These are phyloP conservation scores for Acrossocheilus wenchowensis DNA, from an alignment of 2,797 vertebrate species.

Conservation along the genomic window DNA sequence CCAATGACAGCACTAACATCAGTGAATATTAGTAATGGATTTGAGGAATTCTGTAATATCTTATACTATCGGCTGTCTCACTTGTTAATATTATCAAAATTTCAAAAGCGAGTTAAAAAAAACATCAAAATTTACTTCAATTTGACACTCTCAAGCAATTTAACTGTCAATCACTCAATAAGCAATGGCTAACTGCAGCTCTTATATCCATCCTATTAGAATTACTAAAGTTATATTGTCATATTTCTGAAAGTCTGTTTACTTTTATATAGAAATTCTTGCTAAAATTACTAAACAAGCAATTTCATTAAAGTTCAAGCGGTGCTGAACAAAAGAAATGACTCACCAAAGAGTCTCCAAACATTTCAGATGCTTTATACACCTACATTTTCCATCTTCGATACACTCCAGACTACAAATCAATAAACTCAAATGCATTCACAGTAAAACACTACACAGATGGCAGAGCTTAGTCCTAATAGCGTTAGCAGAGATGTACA, in stretches of 20 bases:
- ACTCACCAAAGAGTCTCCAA: constrained; percentile 5
- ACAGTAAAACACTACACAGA: constrained; percentile 16
- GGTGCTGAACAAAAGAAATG: not conserved
- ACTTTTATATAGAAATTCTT: not conserved
- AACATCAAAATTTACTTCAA: not conserved
- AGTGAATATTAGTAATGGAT: not conserved
- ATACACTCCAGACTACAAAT: constrained; percentile 33
- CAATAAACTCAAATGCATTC: constrained; percentile 31
- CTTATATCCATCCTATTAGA: too few relatives aligned
- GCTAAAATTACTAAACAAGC: not conserved
- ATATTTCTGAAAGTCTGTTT: constrained; percentile 2
- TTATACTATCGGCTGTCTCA: not conserved
- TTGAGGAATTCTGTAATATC: not conserved
- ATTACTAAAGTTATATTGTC: not conserved
- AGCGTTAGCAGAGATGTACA: constrained; percentile 27
- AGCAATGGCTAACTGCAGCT: not conserved
- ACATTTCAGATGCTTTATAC: not conserved
- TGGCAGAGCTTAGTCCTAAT: constrained; percentile 17
- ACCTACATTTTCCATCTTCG: constrained; percentile 10
- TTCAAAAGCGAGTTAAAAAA: not conserved
- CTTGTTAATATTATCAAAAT: not conserved
- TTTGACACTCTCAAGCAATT: not conserved
- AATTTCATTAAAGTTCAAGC: not conserved
- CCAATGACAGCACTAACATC: not conserved
- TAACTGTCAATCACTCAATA: not conserved